Evolutionary conservation across 1,140 invertebrate species (phyloP), one percentile per base, ranked within the genome.

Genomic region (Cryptotermes secundus): DNA sequence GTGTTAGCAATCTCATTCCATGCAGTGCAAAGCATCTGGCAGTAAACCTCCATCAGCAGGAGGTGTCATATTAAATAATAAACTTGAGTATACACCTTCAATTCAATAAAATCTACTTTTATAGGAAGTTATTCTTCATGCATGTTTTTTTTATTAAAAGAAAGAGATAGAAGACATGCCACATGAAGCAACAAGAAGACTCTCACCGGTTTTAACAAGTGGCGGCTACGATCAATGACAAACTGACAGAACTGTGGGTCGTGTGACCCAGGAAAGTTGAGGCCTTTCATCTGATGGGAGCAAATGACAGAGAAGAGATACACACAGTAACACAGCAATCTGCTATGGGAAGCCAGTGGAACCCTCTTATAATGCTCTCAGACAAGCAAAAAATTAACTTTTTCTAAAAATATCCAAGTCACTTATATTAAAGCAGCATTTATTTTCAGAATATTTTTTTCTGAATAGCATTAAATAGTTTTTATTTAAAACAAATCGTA

Each of bases 201-300:
- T 94, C 95, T 96, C 95, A 98, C 97, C 96, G 96, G 96, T 93
- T 95, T 95, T 91, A 99, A 94, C 90, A 98, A 95, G 92, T 97
- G 96, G 90, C 96, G 95, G 92, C 97, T 98, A 91, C 97, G 94
- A 91, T 97, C 96, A 91, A 97, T 93, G 90, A 98, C 96, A 92
- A 96, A 96, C 89, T 96, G 96, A 93, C 96, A 97, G 93, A 97
- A 97, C 90, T 95, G 94, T 89, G 96, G 95, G 93, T 98, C 96
- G 91, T 97, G 95, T 92, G 96, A 96, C 90, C 97, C 97, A 89
- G 96, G 96, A 92, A 97, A 97, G 94, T 95, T 95, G 89, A 97
- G 93, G 91, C 96, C 96, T 93, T 98, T 98, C 92, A 97, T 96
- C 96, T 98, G 94, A 91, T 89, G 89, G 90, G 88, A 87, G 85